Evolutionary conservation across 1,140 invertebrate species (phyloP).

Genomic region (Lepidotrigona ventralis): DNA sequence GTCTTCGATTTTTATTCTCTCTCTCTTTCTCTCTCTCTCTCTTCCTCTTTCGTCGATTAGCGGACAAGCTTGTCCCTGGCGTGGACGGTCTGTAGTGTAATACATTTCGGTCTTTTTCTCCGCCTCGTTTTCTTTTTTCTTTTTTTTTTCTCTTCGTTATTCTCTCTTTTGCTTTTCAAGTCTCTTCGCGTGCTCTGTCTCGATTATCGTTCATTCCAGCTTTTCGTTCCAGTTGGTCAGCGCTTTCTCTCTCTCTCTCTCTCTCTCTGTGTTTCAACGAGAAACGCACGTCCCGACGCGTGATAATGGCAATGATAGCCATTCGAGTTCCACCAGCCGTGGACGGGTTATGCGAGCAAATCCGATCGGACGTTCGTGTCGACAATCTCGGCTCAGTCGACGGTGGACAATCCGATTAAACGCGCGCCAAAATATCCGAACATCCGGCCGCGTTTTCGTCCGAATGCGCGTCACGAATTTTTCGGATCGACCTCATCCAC

Average conservation of each 20-base stretch:
- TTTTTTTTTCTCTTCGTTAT: no score
- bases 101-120: background rate
- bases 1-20: background rate
- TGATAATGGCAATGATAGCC: background rate
- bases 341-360: slow-evolving; percentile 40
- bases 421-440: slow-evolving; percentile 29
- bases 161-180: background rate
- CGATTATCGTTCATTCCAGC: background rate
- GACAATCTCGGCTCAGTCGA: slow-evolving; percentile 25
- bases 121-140: no score
- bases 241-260: no score
- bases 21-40: background rate
- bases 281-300: background rate
- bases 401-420: slow-evolving; percentile 46
- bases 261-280: background rate
- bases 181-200: background rate
- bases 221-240: background rate
- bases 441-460: slow-evolving; percentile 18
- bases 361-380: slow-evolving; percentile 35
- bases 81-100: slow-evolving; percentile 63
- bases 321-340: slow-evolving; percentile 28
- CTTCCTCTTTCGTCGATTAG: slow-evolving; percentile 25
- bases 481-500: background rate
- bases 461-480: slow-evolving; percentile 2
- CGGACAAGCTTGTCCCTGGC: slow-evolving; percentile 56